phyloP scores from a whole-genome alignment of 2,888 invertebrate genomes.

The Tuta absoluta region DNA sequence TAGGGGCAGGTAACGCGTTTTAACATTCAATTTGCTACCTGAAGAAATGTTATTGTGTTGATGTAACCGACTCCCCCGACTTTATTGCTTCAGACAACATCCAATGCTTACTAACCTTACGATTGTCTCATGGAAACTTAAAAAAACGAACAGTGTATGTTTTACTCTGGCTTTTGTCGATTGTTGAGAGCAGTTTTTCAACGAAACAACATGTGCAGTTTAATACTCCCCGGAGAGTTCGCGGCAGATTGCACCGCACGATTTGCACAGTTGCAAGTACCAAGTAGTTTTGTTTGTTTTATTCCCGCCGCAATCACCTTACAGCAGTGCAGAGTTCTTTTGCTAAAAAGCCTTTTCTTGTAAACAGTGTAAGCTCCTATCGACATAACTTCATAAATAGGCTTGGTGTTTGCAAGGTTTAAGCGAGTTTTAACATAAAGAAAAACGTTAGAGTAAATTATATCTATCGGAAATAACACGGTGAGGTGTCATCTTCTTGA shows the following conservation, averaged over 20 bases:
- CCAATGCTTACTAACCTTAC: conserved; percentile 1
- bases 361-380: not conserved
- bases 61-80: not conserved
- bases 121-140: not conserved
- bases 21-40: conserved; percentile 75
- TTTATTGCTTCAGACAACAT: conserved; percentile 34
- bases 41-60: conserved; percentile 63
- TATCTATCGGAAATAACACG: conserved; percentile 30
- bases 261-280: conserved; percentile 27
- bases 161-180: not conserved
- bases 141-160: conserved; percentile 31
- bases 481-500: conserved; percentile 28
- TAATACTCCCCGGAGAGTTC: conserved; percentile 35
- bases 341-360: not conserved
- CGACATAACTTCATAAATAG: not conserved
- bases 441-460: conserved; percentile 18
- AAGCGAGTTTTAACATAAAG: conserved; percentile 18
- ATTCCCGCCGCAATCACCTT: conserved; percentile 23
- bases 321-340: not conserved
- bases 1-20: conserved; percentile 73
- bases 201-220: conserved; percentile 35
- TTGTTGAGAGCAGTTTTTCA: conserved; percentile 30
- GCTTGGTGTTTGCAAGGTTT: not conserved
- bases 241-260: conserved; percentile 32
- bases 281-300: conserved; percentile 27